Conservation (phyloP, 2,113 vertebrate species). For the Burhinus bistriatus region DNA sequence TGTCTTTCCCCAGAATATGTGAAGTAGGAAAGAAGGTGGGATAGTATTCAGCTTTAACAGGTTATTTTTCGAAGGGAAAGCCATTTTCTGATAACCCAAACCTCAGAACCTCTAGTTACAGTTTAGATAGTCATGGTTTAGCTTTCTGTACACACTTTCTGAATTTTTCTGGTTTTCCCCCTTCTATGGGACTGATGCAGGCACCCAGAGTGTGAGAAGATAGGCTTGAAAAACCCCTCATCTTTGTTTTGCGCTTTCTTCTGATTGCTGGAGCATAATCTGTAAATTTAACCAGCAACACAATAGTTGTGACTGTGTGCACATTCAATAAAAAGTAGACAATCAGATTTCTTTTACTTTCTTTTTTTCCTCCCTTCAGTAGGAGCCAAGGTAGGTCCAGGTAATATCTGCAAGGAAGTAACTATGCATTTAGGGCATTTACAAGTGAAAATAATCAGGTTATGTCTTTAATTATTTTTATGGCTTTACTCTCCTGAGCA, state of each 20-base stretch:
- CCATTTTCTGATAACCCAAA: neutral
- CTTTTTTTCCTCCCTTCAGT: no score
- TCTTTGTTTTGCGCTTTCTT: neutral
- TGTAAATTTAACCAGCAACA: neutral
- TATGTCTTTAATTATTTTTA: neutral
- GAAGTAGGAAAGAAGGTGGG: neutral
- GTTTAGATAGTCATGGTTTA: neutral
- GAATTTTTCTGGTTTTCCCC: neutral
- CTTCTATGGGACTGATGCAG: neutral
- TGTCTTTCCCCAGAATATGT: neutral
- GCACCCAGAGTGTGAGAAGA: neutral
- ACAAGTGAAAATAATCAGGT: neutral
- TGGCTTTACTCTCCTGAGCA: neutral
- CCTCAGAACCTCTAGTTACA: neutral
- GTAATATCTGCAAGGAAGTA: neutral
- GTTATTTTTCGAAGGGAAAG: neutral
- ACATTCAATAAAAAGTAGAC: neutral
- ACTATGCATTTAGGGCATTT: neutral
- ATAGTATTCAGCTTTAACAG: neutral
- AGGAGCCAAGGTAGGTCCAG: neutral
- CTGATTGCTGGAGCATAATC: neutral
- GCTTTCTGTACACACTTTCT: neutral
- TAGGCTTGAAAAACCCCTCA: neutral
- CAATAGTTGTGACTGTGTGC: neutral
- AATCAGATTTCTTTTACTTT: neutral